Evolutionary conservation across 2,113 vertebrate species (phyloP), one percentile per base, ranked within the genome.

Genomic region (Eclectus roratus): DNA sequence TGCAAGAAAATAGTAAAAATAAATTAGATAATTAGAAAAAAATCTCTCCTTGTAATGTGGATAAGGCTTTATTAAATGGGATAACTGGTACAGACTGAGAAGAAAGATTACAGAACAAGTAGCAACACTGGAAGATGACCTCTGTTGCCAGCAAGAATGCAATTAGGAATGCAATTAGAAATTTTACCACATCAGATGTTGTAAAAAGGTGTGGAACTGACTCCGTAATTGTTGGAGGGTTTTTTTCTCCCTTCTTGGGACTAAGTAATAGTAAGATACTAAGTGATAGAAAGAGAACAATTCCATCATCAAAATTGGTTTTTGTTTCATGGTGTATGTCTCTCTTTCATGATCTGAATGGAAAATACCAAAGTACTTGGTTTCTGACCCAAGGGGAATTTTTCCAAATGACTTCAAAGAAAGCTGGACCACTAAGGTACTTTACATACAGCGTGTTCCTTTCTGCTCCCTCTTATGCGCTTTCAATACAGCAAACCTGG

Each of bases 401-500:
- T 58, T 85, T 68, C 37, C 46, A 44, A 13, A 25, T 72, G 41
- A 60, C 37, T 39, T 88, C 39, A 91, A 83, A 87, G 63, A 58
- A 80, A 80, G 29, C 25, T 85, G 58, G 35, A 69, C 33, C 21
- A 33, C 43, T 72, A 23, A 74, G 20, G 23, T 43, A 20, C 33
- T 80, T 80, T 20, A 66, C 14, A 7, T 35, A 52, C 41, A 79
- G 53, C 9, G 41, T 58, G 18, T n/a, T 73, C 31, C 47, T n/a
- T 68, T 56, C 47, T 73, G 41, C 35, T 49, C 21, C 31, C 13
- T 21, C 9, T 88, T 37, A 11, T 0, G 1, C 0, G 3, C 27
- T 85, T 76, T 49, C 27, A 33, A 4, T 35, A 50, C 10, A 77
- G 49, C 39, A 82, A 76, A 69, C 33, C 29, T 65, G 82, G 52